Percentiles rank a stretch among this genome's conserved stretches.
Evolutionary conservation across 2,888 invertebrate species (phyloP).

Genomic region (Drosophila multiciliata): DNA sequence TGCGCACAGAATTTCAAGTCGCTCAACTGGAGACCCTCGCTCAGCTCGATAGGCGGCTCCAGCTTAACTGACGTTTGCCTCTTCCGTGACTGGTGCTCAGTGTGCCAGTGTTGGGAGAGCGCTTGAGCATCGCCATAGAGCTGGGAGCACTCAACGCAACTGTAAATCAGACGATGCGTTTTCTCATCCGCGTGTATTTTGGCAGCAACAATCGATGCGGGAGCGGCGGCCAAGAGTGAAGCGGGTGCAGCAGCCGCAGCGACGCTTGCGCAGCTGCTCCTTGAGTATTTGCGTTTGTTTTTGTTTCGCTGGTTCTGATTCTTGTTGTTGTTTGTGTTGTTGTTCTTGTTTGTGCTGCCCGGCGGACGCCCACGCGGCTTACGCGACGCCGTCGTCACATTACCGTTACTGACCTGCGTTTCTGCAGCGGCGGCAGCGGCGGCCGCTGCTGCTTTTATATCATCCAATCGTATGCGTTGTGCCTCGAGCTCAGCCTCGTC

Average conservation of each 20-base stretch:
- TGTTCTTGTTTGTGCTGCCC: conserved; percentile 51
- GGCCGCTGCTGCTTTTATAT: conserved; percentile 59
- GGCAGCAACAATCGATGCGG: conserved; percentile 22
- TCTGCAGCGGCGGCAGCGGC: conserved; percentile 55
- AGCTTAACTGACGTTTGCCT: conserved; percentile 40
- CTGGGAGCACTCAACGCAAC: conserved; percentile 73
- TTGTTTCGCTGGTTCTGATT: conserved; percentile 35
- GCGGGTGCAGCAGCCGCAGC: conserved; percentile 33
- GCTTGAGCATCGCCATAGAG: conserved; percentile 66
- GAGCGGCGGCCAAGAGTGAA: background rate
- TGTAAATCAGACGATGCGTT: conserved; percentile 71
- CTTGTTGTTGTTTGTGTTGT: conserved; percentile 17
- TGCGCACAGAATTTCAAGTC: conserved; percentile 79
- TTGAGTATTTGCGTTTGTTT: conserved; percentile 62
- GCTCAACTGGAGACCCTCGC: conserved; percentile 22
- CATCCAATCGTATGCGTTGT: conserved; percentile 79
- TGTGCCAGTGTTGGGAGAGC: conserved; percentile 70
- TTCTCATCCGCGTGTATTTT: conserved; percentile 71
- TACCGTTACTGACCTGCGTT: conserved; percentile 63
- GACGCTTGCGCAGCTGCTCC: conserved; percentile 60
- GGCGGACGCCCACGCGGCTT: conserved; percentile 71
- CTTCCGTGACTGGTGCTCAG: conserved; percentile 57
- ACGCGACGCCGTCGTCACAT: conserved; percentile 34
- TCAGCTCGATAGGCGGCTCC: conserved; percentile 42
- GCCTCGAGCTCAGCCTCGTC: conserved; percentile 82